A percentile compares a stretch with the other conserved stretches of the same genome.
Evolutionary conservation across 2,797 vertebrate species (phyloP).

Genomic region (Sardinella longiceps): DNA sequence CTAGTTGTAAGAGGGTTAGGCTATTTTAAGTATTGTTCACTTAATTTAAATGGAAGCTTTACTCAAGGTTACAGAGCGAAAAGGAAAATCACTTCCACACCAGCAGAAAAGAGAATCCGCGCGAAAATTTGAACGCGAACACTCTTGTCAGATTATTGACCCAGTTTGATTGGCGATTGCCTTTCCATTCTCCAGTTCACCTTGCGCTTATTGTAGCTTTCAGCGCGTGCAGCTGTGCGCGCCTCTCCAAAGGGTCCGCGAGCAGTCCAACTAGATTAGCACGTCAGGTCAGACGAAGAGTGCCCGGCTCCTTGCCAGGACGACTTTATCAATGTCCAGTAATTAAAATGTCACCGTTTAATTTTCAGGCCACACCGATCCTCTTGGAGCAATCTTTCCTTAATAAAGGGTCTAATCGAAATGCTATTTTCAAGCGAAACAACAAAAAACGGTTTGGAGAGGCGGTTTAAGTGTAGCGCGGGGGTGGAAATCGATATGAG

Average conservation of each 20-base stretch:
- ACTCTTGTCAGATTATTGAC: constrained; percentile 66
- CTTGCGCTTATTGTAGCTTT: constrained; percentile 60
- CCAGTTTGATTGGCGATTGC: constrained; percentile 69
- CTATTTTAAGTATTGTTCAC: not conserved
- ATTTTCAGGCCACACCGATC: constrained; percentile 67
- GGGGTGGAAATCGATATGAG: constrained; percentile 70
- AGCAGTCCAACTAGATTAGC: constrained; percentile 51
- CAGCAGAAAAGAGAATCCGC: not conserved
- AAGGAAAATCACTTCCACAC: not conserved
- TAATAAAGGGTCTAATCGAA: constrained; percentile 77
- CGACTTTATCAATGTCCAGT: constrained; percentile 79
- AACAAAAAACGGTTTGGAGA: constrained; percentile 60
- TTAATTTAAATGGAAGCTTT: not conserved
- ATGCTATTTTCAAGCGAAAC: constrained; percentile 69
- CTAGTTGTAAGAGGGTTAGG: not conserved
- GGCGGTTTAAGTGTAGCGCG: constrained; percentile 62
- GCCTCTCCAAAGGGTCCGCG: constrained; percentile 39
- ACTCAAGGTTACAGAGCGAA: not conserved
- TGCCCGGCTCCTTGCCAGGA: constrained; percentile 51
- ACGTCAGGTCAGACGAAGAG: constrained; percentile 52
- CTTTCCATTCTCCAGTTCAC: constrained; percentile 65
- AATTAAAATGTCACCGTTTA: constrained; percentile 63
- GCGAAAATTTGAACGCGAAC: constrained; percentile 30
- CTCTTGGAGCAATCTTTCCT: constrained; percentile 60
- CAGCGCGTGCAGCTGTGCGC: constrained; percentile 34